Base-by-base conservation (phyloP, 2,797 vertebrate species). In the Oreochromis mossambicus region DNA sequence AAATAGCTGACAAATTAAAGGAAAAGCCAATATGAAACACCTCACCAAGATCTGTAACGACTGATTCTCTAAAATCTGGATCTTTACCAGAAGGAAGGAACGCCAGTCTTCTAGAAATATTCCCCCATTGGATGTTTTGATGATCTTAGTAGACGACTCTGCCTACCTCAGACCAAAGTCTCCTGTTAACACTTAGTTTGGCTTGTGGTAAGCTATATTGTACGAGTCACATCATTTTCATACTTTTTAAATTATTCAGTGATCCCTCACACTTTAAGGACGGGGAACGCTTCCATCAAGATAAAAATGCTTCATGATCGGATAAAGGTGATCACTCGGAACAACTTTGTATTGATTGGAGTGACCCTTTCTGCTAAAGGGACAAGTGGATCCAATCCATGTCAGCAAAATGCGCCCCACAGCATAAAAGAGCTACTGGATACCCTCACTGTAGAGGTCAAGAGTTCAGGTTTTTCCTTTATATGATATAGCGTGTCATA, bases 401-500 rank as follows among this genome's bases (percentile, higher is more conserved):
- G 70, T 75, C 70, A 75, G 70, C 46, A 75, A 75, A 75, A 75
- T 34, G 70, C 1, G 1, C 26, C 46, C 26, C 15, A 9, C 48
- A 51, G 70, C 46, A 75, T 34, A 8, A 75, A 51, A 75, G 12
- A 50, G 19, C 26, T 50, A 17, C 17, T 32, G 46, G 70, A 8
- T 32, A 75, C 26, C 4, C 7, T 75, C 46, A 75, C 70, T 75
- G 46, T 51, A 34, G 70, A 32, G 46, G 46, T 75, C 70, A 75
- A 50, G 26, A 50, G 46, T 75, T 75, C 70, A 75, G 24, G 43
- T 50, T 75, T 75, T 75, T 75, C 11, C 46, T 75, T 75, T 51
- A 51, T 75, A 75, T 6, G 43, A 81, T 68, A 85, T 77, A 43
- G 82, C 80, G 51, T 84, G 26, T 88, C 76, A 87, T 82, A 83